phyloP scores from a whole-genome alignment of 2,888 invertebrate species.

The Plagiodera versicolora region DNA sequence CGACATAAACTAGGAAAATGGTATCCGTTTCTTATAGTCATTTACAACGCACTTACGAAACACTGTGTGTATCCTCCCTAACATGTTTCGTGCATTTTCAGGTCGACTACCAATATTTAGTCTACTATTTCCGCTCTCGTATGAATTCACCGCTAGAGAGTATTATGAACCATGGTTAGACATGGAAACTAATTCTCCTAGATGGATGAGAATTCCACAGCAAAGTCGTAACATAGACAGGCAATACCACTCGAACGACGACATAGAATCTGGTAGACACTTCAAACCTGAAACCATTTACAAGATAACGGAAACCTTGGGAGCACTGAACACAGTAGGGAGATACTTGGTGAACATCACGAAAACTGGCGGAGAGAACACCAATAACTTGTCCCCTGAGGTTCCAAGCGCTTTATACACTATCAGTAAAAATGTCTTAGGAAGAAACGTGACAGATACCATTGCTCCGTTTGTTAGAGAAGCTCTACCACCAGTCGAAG shows the following conservation, averaged over 20 bases:
- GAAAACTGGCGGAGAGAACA: slow-evolving; percentile 50
- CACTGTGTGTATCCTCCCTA: too few species aligned
- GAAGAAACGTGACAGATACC: slow-evolving; percentile 77
- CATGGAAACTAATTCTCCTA: slow-evolving; percentile 30
- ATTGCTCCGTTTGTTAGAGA: slow-evolving; percentile 73
- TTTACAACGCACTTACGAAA: too few species aligned
- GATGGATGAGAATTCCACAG: slow-evolving; percentile 45
- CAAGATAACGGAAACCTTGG: slow-evolving; percentile 65
- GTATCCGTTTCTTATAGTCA: too few species aligned
- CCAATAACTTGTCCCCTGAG: slow-evolving; percentile 55
- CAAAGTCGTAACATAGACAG: slow-evolving; percentile 22
- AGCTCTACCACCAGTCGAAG: slow-evolving; percentile 54
- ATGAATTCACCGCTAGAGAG: slow-evolving; percentile 33
- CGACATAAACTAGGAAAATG: too few species aligned
- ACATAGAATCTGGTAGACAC: slow-evolving; percentile 46
- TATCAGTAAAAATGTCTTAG: slow-evolving; percentile 77
- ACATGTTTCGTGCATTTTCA: slow-evolving; percentile 31
- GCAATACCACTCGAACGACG: slow-evolving; percentile 27
- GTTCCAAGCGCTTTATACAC: slow-evolving; percentile 77
- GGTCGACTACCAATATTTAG: slow-evolving; percentile 39
- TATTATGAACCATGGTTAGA: slow-evolving; percentile 42
- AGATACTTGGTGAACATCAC: slow-evolving; percentile 84
- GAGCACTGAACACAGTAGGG: slow-evolving; percentile 84
- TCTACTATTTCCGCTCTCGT: slow-evolving; percentile 35
- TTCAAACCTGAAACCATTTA: slow-evolving; percentile 54